Evolutionary conservation across 2,888 invertebrate genomes (phyloP).

Genomic region (Eilema griseolum): DNA sequence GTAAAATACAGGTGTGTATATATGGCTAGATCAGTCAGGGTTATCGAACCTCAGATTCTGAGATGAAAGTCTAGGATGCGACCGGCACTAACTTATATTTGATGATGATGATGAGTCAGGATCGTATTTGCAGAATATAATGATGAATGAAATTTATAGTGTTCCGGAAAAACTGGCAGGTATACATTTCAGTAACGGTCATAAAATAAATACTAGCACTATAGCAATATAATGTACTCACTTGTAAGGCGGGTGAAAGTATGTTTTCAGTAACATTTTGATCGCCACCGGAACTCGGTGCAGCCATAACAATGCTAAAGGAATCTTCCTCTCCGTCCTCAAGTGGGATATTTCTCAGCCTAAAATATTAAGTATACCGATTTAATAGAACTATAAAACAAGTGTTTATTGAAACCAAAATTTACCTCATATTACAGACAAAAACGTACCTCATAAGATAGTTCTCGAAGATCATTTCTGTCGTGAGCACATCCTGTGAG

Average conservation of each 20-base stretch:
- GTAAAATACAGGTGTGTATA: no score
- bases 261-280: conserved; percentile 90
- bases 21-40: no score
- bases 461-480: conserved; percentile 99
- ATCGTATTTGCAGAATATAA: no score
- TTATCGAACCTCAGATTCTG: no score
- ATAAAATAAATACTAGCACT: no score
- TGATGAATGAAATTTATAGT: no score
- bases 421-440: not conserved
- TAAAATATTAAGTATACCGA: conserved; percentile 50
- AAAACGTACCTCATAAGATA: conserved; percentile 89
- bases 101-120: no score
- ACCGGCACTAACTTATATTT: no score
- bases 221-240: conserved; percentile 55
- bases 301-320: conserved; percentile 87
- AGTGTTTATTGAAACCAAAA: not conserved
- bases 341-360: conserved; percentile 94
- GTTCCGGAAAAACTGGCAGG: no score
- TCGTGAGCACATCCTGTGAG: conserved; percentile 99
- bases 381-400: not conserved
- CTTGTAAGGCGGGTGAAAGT: conserved; percentile 93
- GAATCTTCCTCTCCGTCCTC: conserved; percentile 96
- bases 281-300: conserved; percentile 86
- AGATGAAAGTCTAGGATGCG: no score
- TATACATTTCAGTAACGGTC: no score